Evolutionary conservation across 2,888 invertebrate genomes (phyloP), one percentile per base, ranked within the genome.

Genomic region (Serripes groenlandicus): DNA sequence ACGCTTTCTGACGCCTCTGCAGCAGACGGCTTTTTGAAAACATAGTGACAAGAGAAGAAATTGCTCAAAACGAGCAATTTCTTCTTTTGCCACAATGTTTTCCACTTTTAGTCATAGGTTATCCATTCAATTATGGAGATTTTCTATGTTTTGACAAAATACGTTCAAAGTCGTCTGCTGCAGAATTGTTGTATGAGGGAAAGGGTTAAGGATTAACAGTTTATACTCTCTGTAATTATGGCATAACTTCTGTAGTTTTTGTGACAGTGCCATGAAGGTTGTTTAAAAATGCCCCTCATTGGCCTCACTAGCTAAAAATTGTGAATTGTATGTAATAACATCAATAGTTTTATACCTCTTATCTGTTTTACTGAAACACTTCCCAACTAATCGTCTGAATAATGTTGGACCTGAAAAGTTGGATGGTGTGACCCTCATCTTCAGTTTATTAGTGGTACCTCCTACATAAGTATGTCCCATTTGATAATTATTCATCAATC

Each of bases 321-420:
- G 18, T 42, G 42, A 42, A 42, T 15, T 42, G 18, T 15, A 42
- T 18, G 9, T 42, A 42, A 42, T 42, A n/a, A 18, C n/a, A n/a
- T n/a, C n/a, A n/a, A n/a, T n/a, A n/a, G n/a, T n/a, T n/a, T n/a
- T 89, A 71, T 78, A 78, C 87, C 79, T 73, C 83, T 90, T 66
- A 88, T 86, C 75, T 26, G 81, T 81, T 52, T 90, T 89, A 15
- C 80, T 81, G 78, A 91, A 94, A 77, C 94, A 94, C 72, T 89
- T 91, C 26, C 91, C 91, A 30, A 78, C n/a, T 21, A 94, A 88
- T 58, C 89, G 81, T 64, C 69, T 81, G 35, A 94, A 87, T 80
- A 94, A 92, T 26, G 83, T 81, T 37, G 94, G 94, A 26, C 94
- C 94, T 32, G 93, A 92, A 85, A 94, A 93, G 74, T 92, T 92